Evolutionary conservation across 2,113 vertebrate genomes (phyloP), one percentile per base, ranked within the genome.

Genomic region (Psittacula cyanocephala): DNA sequence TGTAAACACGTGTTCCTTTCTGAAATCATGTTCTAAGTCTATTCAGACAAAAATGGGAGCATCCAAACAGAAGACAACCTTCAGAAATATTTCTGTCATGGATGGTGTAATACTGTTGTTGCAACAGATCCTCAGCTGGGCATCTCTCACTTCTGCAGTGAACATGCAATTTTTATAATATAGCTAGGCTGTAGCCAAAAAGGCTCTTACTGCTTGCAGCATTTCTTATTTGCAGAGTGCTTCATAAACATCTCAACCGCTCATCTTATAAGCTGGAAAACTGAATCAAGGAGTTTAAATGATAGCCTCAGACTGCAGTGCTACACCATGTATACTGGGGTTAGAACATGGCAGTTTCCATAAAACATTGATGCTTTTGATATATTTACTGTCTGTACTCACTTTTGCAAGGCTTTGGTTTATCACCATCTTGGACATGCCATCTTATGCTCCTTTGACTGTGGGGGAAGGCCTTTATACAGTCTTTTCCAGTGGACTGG

Each of bases 121-220:
- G 60, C 82, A 86, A 47, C 33, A 81, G 37, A 83, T 71, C 13
- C 74, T 92, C 44, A 86, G 43, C 67, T 76, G 77, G 23, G 49
- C 44, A 44, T 74, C 39, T 86, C 80, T 1, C 10, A 41, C 53
- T 93, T 91, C 77, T 84, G 39, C 88, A 91, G 31, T 89, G 83
- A 91, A 96, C 81, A 41, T 87, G 86, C 74, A 87, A 8, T 72
- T 93, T 95, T 93, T 69, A 75, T 81, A 27, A 46, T 47, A 78
- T 31, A 37, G 31, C 37, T 74, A 49, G 13, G 28, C 72, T 96
- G 71, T 47, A 92, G 92, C 80, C 83, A 88, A 76, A 78, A 95
- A 86, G 13, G 18, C 65, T 88, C 10, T 93, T 91, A 59, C n/a
- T 89, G n/a, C n/a, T 76, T 70, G 27, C 70, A 89, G 77, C 72